Base-by-base conservation (phyloP, 2,888 invertebrate genomes). In the Azorinus chamasolen region DNA sequence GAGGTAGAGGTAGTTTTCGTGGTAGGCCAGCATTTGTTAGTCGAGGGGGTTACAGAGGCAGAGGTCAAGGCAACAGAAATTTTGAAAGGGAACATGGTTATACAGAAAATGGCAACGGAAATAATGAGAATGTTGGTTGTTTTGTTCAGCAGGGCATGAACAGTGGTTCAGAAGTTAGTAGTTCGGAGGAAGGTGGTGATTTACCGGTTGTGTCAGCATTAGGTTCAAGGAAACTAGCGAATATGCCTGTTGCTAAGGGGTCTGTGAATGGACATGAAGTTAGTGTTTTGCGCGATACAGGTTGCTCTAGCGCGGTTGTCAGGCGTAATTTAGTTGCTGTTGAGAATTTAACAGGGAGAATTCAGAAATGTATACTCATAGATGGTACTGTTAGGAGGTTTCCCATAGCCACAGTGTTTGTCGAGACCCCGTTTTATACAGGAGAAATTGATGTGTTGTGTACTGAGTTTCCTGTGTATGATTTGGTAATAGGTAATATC, bases 391-490 rank as follows among this genome's bases (percentile, higher is more conserved):
- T 20, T 10, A 24, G 39, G 16, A 20, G 18, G n/a, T 3, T 41
- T 2, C 57, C 41, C 3, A 5, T 39, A 25, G 82, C 72, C 24
- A 20, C 24, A 14, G 64, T 82, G 5, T 32, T 20, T 27, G 20
- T 82, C 8, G 65, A 72, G 18, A 72, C 72, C 1, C 71, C 79
- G 16, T 81, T 53, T 57, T 71, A 22, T 20, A 51, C 39, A 27
- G 71, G 79, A 18, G 46, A 61, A 14, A 32, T 65, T 8, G 32
- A 61, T 24, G 78, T 68, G 20, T 57, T n/a, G 41, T 57, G 57
- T 57, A 57, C 41, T 39, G 57, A 57, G 10, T 6, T 41, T 41
- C 57, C 57, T 8, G 39, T 41, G 4, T 57, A 39, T n/a, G 57
- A 57, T 57, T 10, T 57, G 8, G 14, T 57, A 5, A 41, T 57